Evolutionary conservation across 2,113 vertebrate species (phyloP).

Genomic region (Struthidea cinerea): DNA sequence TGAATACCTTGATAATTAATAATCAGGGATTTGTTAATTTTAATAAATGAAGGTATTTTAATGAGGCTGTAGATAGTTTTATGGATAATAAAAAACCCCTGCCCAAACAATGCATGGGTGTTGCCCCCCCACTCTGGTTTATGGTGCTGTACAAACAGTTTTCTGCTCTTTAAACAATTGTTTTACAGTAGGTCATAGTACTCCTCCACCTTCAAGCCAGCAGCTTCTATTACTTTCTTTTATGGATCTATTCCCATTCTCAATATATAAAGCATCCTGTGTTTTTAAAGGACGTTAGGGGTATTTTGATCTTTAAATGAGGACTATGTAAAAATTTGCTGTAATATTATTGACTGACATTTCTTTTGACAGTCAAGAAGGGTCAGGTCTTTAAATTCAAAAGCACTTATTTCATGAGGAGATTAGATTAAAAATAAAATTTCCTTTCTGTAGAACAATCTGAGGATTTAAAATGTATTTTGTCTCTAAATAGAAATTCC

Average conservation of each 20-base stretch:
- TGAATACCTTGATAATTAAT: neutral
- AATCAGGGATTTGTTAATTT: neutral
- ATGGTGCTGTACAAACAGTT: neutral
- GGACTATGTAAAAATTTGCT: neutral
- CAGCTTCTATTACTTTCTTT: neutral
- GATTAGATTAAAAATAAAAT: neutral
- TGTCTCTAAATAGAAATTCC: neutral
- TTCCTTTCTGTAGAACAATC: neutral
- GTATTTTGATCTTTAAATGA: neutral
- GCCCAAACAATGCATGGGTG: neutral
- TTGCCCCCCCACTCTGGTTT: accelerated
- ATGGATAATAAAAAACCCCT: neutral
- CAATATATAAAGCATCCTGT: neutral
- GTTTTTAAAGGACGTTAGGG: neutral
- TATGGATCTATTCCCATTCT: neutral
- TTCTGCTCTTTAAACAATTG: neutral
- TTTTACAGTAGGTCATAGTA: neutral
- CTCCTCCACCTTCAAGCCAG: neutral
- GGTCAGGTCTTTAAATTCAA: neutral
- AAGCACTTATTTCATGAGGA: neutral
- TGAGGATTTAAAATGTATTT: neutral
- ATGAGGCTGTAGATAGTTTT: neutral
- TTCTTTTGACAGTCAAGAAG: neutral
- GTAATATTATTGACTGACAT: neutral
- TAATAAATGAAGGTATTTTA: neutral